Base-by-base conservation (phyloP, 2,888 invertebrate genomes). In the Hedychridium roseum region DNA sequence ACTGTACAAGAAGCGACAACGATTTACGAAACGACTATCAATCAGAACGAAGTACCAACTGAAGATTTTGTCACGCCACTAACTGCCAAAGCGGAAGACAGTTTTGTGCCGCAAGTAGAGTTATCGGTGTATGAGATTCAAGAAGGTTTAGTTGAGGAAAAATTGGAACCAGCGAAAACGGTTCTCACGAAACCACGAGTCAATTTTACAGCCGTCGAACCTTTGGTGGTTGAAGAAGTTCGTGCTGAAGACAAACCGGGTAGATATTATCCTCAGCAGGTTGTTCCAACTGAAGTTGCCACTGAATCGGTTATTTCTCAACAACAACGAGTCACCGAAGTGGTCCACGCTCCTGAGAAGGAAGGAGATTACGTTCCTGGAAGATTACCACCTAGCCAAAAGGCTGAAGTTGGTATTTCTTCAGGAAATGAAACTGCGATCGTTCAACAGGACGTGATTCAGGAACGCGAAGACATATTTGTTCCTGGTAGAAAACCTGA, bases 261-360 rank as follows among this genome's bases (percentile, higher is more conserved):
- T 9, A 90, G 90, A 79, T 90, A 89, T 71, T 86, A 89, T 71
- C 90, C 91, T 2, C 89, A 91, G 78, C 77, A 89, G 38, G 88
- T 91, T 69, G 90, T 91, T 1, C 88, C 91, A 0, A 91, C 91
- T 1, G 91, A 91, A 83, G 82, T 85, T 6, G 91, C 91, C 2
- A 85, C 83, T 16, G 82, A 85, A 73, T 82, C 85, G 46, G 77
- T 91, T 0, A 80, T 87, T 20, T 81, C 88, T 7, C 88, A 88
- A 56, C 87, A 85, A 70, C 86, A 88, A 73, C 74, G 87, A 32
- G 77, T 85, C 2, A 87, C 87, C 11, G 84, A 86, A 77, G 84
- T 86, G 70, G 86, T 85, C 60, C 77, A 86, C 63, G 83, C 86
- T 1, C 85, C 88, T 50, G 91, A 91, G 78, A 83, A 84, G 53